Evolutionary conservation across 92 coral and sea anemone genomes (phyloP).

Genomic region (Anthopleura xanthogrammica): DNA sequence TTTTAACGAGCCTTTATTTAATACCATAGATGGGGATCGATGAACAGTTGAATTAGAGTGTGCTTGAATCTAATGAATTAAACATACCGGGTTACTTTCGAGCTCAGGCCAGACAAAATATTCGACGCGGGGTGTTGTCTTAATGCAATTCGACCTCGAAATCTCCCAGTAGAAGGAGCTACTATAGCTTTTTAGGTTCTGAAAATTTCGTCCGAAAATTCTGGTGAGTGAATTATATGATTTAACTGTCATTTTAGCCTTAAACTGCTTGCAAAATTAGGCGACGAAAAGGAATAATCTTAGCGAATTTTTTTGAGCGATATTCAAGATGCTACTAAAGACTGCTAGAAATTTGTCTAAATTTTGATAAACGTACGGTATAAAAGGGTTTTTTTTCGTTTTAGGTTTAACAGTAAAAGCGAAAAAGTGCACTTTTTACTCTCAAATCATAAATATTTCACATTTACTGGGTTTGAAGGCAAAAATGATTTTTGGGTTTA

Average conservation of each 20-base stretch:
- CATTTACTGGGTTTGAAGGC: not conserved
- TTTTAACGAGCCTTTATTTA: not conserved
- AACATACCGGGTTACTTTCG: not conserved
- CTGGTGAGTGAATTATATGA: not conserved
- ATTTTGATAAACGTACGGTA: too few relatives aligned
- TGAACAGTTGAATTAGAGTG: constrained; percentile 11
- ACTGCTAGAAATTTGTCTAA: too few relatives aligned
- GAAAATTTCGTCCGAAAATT: not conserved
- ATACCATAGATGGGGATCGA: constrained; percentile 14
- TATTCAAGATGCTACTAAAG: not conserved
- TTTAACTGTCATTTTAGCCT: constrained; percentile 6
- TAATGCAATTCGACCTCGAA: not conserved
- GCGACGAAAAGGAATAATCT: not conserved
- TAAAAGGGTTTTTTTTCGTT: not conserved
- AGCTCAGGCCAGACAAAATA: not conserved
- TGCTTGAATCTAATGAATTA: constrained; percentile 26
- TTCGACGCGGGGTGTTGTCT: constrained; percentile 2
- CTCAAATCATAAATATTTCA: not conserved
- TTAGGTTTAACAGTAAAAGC: not conserved
- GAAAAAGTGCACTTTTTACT: not conserved
- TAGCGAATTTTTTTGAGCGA: not conserved
- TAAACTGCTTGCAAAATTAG: not conserved
- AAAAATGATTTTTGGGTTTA: too few relatives aligned
- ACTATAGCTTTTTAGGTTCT: not conserved
- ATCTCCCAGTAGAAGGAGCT: not conserved